Conservation (phyloP, 1,140 invertebrate species). For the Lucilia cuprina region DNA sequence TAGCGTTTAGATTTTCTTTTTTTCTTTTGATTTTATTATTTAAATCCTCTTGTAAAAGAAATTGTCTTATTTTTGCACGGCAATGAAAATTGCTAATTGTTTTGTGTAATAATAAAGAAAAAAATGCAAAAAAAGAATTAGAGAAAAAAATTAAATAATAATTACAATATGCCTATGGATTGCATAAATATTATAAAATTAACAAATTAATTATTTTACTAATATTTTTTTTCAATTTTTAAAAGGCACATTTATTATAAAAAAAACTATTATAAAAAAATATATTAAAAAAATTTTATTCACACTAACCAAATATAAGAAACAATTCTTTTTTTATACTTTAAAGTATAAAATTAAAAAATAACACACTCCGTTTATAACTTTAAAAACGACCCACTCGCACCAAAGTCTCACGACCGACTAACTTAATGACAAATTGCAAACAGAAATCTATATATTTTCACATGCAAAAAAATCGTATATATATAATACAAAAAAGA, state of each 20-base stretch:
- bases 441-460: slow-evolving; percentile 16
- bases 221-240: neutral
- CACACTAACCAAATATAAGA: slow-evolving; percentile 21
- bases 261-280: neutral
- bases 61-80: slow-evolving; percentile 4
- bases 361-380: slow-evolving; percentile 21
- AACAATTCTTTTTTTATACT: slow-evolving; percentile 18
- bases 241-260: neutral
- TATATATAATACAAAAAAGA: neutral
- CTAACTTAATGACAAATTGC: slow-evolving; percentile 15
- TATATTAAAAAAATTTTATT: neutral
- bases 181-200: neutral
- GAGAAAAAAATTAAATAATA: neutral
- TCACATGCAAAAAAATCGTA: slow-evolving; percentile 1
- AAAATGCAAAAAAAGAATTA: neutral
- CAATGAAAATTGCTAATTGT: neutral
- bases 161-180: neutral
- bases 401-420: slow-evolving; percentile 29
- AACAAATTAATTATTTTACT: neutral
- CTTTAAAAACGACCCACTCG: slow-evolving; percentile 22
- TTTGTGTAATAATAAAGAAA: neutral
- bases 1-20: neutral
- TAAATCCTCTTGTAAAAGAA: neutral
- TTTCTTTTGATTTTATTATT: neutral
- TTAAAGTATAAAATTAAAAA: neutral